A percentile compares a stretch with the other conserved stretches of the same genome.
Conservation (phyloP, 2,113 vertebrate species). For the Pipra filicauda region DNA sequence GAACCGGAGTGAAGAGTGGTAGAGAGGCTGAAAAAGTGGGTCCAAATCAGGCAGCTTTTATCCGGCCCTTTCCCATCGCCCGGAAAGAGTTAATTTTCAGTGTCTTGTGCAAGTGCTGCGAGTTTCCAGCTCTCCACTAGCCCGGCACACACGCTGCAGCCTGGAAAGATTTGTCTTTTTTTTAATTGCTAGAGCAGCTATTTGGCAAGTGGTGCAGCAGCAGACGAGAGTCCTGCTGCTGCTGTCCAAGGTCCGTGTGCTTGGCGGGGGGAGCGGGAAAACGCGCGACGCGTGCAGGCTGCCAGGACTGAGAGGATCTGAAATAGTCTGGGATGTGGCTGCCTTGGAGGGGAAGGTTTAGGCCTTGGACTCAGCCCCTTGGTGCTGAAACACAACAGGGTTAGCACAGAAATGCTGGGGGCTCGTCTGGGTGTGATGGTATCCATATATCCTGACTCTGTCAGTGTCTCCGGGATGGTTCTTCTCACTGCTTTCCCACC, state of each 20-base stretch:
- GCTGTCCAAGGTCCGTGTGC: not conserved
- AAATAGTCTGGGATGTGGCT: not conserved
- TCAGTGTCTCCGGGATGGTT: not conserved
- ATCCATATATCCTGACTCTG: not conserved
- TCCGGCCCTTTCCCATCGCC: not conserved
- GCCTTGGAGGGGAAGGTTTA: not conserved
- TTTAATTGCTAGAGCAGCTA: not conserved
- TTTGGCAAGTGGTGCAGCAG: not conserved
- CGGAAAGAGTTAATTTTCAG: not conserved
- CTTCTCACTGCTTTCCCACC: not conserved
- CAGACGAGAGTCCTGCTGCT: not conserved
- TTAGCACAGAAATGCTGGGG: not conserved
- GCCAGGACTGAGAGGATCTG: not conserved
- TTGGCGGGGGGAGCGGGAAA: not conserved
- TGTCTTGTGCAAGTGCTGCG: not conserved
- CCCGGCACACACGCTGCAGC: not conserved
- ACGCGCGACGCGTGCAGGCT: rapidly evolving
- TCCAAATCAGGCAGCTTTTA: not conserved
- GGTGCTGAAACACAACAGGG: not conserved
- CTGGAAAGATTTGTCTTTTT: not conserved
- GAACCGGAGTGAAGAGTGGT: not conserved
- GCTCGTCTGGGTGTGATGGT: not conserved
- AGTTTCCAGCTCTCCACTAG: not conserved
- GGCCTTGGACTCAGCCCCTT: not conserved
- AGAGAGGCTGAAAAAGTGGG: not conserved